Percentiles rank a stretch among this genome's conserved stretches.
phyloP scores from a whole-genome alignment of 2,888 invertebrate genomes.

The Hoplodrina blanda region DNA sequence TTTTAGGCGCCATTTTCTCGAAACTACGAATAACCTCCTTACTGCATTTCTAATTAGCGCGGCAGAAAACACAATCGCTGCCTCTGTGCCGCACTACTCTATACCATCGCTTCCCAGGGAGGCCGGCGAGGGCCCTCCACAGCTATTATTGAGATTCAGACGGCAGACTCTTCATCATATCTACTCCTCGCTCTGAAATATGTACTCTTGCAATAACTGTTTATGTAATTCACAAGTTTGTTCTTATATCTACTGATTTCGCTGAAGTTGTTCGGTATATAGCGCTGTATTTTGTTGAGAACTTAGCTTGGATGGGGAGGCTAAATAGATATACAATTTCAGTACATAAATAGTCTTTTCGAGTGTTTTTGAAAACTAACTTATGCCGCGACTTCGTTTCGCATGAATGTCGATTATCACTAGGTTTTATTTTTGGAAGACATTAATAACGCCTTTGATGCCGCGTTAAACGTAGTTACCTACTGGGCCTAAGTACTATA shows the following conservation, averaged over 20 bases:
- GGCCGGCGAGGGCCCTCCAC: slow-evolving; percentile 80
- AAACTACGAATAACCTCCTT: too few species aligned
- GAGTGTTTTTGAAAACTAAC: too few species aligned
- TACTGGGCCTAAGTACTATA: too few species aligned
- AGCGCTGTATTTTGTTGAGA: slow-evolving; percentile 11
- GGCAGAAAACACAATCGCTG: background rate
- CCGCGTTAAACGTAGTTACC: too few species aligned
- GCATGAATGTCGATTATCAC: too few species aligned
- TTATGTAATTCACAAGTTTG: slow-evolving; percentile 60
- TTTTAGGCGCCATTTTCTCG: too few species aligned
- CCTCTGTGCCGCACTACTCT: slow-evolving; percentile 70
- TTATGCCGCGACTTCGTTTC: too few species aligned
- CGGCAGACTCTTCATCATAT: slow-evolving; percentile 84
- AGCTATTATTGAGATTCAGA: slow-evolving; percentile 88
- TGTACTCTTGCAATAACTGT: slow-evolving; percentile 69
- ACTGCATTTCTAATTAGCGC: too few species aligned
- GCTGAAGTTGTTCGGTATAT: slow-evolving; percentile 21
- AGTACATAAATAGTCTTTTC: too few species aligned
- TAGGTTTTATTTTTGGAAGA: too few species aligned
- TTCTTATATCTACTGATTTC: slow-evolving; percentile 32
- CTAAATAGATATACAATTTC: background rate
- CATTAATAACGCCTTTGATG: too few species aligned
- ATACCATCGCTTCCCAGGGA: slow-evolving; percentile 72
- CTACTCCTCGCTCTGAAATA: slow-evolving; percentile 68
- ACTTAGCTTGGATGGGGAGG: background rate